Percentiles rank a stretch among this genome's conserved stretches.
These are phyloP conservation scores for Digitonthophagus gazella DNA, from an alignment of 2,888 invertebrate species.

Conservation along the genomic window DNA sequence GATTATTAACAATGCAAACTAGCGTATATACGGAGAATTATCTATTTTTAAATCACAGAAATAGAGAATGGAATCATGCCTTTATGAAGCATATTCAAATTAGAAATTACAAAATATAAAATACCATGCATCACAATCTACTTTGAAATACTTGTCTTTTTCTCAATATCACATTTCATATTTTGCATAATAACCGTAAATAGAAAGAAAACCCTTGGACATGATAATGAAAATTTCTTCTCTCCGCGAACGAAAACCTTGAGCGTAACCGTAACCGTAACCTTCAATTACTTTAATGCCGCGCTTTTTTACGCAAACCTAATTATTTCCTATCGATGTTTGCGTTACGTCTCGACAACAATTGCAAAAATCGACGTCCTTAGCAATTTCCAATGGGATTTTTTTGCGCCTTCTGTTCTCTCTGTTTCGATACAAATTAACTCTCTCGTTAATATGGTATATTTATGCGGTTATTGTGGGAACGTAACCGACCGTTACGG, in stretches of 20 bases:
- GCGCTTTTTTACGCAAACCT: not conserved
- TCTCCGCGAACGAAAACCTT: not conserved
- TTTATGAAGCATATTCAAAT: too few species aligned
- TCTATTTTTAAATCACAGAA: not conserved
- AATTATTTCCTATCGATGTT: not conserved
- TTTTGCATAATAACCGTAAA: too few species aligned
- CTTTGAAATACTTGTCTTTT: too few species aligned
- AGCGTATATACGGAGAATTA: not conserved
- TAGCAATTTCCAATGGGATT: not conserved
- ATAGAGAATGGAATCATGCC: not conserved
- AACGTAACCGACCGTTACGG: not conserved
- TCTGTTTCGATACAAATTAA: not conserved
- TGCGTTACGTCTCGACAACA: not conserved
- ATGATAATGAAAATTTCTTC: not conserved
- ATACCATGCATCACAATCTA: too few species aligned
- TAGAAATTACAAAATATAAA: too few species aligned
- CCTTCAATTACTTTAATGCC: conserved; percentile 11
- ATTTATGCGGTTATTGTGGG: not conserved
- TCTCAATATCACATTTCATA: too few species aligned
- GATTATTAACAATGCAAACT: not conserved
- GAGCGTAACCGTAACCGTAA: conserved; percentile 10
- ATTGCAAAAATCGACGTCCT: not conserved
- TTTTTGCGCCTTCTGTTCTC: not conserved
- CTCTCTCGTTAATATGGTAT: too few species aligned
- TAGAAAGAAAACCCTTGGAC: not conserved